A percentile compares a stretch with the other conserved stretches of the same genome.
These are phyloP conservation scores for Ctenochaetus hawaiiensis DNA, from an alignment of 2,797 vertebrate species.

Conservation along the genomic window DNA sequence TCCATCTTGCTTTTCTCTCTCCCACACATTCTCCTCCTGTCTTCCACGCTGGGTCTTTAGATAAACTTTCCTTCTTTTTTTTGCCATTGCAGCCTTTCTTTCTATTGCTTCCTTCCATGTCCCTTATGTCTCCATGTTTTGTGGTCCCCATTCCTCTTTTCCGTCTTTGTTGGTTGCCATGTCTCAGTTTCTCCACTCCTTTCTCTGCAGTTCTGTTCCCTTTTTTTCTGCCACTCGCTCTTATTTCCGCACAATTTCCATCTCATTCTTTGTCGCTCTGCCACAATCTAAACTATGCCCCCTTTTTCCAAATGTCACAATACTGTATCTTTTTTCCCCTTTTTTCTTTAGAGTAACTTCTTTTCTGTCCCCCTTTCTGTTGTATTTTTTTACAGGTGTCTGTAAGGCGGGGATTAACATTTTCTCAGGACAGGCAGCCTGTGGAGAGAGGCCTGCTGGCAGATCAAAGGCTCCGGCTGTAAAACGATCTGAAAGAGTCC, in stretches of 20 bases:
- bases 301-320: conserved; percentile 75
- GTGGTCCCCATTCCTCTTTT: conserved; percentile 78
- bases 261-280: conserved; percentile 70
- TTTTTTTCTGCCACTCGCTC: conserved; percentile 61
- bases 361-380: conserved; percentile 74
- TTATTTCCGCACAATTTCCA: conserved; percentile 79
- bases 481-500: conserved; percentile 92
- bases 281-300: conserved; percentile 74
- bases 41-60: conserved; percentile 72
- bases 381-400: conserved; percentile 86
- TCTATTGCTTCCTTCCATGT: conserved; percentile 63
- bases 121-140: conserved; percentile 71
- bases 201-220: conserved; percentile 61
- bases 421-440: conserved; percentile 85
- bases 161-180: conserved; percentile 72
- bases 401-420: conserved; percentile 83
- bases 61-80: conserved; percentile 67
- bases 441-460: conserved; percentile 88
- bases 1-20: conserved; percentile 59
- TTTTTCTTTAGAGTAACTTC: conserved; percentile 77
- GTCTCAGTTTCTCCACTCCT: conserved; percentile 77
- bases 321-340: conserved; percentile 77
- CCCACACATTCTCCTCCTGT: conserved; percentile 67
- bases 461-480: conserved; percentile 91
- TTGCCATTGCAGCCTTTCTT: conserved; percentile 67